These are phyloP conservation scores for Achroia grisella DNA, from an alignment of 1,140 invertebrate species.

Conservation along the genomic window DNA sequence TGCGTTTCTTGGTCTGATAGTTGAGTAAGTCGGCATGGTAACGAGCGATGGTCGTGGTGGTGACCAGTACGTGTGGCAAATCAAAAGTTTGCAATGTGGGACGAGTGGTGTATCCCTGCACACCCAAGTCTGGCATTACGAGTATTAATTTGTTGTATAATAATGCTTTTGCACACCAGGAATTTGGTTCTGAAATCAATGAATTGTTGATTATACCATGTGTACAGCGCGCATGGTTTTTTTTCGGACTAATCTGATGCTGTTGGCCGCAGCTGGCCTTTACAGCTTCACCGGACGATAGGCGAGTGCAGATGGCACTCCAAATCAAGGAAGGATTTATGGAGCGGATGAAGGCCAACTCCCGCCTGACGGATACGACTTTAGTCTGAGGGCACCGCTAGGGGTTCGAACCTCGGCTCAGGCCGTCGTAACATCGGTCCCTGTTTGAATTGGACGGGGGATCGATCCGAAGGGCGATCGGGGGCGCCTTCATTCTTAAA, in stretches of 20 bases:
- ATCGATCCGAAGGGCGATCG: background rate
- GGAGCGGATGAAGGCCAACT: too few relatives aligned
- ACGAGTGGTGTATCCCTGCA: constrained; percentile 29
- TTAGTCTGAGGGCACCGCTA: too few relatives aligned
- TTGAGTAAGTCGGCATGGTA: constrained; percentile 49
- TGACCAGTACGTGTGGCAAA: constrained; percentile 25
- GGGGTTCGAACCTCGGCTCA: too few relatives aligned
- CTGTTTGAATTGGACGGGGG: too few relatives aligned
- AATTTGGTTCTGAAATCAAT: constrained; percentile 25
- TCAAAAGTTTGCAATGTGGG: constrained; percentile 26
- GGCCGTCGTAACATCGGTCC: too few relatives aligned
- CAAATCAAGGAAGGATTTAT: too few relatives aligned
- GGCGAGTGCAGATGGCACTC: too few relatives aligned
- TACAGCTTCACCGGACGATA: too few relatives aligned
- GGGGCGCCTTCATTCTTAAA: background rate
- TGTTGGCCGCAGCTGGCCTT: too few relatives aligned
- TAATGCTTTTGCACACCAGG: constrained; percentile 34
- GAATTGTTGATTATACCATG: background rate
- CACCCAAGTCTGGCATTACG: constrained; percentile 39
- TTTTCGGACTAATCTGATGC: too few relatives aligned
- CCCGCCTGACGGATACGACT: too few relatives aligned
- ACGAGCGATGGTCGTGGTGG: constrained; percentile 28
- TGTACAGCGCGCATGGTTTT: too few relatives aligned
- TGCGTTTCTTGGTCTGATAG: constrained; percentile 26
- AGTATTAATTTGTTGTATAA: constrained; percentile 36